Base-by-base conservation (phyloP, 2,113 vertebrate species). In the Anseranas semipalmata region DNA sequence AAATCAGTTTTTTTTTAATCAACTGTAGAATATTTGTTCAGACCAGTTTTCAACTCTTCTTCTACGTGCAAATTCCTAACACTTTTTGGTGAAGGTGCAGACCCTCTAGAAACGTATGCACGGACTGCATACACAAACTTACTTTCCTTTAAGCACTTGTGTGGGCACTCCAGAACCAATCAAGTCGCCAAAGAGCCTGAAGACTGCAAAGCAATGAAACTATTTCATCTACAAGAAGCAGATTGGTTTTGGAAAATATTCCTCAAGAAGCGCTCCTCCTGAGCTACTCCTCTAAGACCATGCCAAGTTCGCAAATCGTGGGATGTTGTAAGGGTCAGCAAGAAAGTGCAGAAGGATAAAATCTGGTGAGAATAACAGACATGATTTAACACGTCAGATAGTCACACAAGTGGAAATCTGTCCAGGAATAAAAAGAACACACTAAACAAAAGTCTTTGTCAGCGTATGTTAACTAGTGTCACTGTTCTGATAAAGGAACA, bases 181-280 rank as follows among this genome's bases (percentile, higher is more conserved):
- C 37, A 91, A 86, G 86, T 74, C 0, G 14, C 45, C 66, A 60
- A 82, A 60, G 50, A 78, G 37, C 27, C 77, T 93, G 62, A 79
- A 94, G 87, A 32, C n/a, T 3, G 1, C 58, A 60, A 91, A 90
- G 72, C 43, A 84, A 89, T 79, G 70, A 59, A 92, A 81, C 48
- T 72, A 75, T 52, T 80, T 83, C 30, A 91, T 79, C 56, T 65
- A 68, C 39, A 92, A 88, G 76, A 94, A 92, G 76, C 50, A 77
- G 1, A 5, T 7, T 75, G 73, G 78, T 92, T 76, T 73, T 91
- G 66, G 84, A 96, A 95, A 94, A 91, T 56, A 91, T 39, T 75
- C 89, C 71, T 90, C 65, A 46, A 81, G 73, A 82, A 92, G 35
- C 60, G 72, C 70, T 90, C 30, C 76, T 94, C 88, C 65, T 53